Conservation (phyloP, 1,140 invertebrate species). For the Ephestia elutella region DNA sequence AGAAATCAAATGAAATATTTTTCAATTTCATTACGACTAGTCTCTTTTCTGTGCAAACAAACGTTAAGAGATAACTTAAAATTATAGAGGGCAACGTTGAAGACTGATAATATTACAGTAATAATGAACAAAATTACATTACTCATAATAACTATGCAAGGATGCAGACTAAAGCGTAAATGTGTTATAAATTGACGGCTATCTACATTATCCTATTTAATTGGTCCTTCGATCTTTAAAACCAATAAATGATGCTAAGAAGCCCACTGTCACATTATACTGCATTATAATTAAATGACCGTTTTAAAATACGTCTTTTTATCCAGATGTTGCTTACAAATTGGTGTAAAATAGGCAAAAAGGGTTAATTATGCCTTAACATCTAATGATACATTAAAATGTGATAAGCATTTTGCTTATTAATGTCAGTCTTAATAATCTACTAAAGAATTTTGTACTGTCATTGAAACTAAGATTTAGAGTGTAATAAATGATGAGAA, state of each 20-base stretch:
- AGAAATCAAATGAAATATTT: too few species aligned
- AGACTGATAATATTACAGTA: not conserved
- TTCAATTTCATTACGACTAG: too few species aligned
- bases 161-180: not conserved
- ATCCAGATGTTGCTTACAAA: slow-evolving; percentile 2
- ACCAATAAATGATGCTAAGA: not conserved
- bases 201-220: not conserved
- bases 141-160: not conserved
- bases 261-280: not conserved
- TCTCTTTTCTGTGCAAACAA: too few species aligned
- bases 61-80: too few species aligned
- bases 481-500: too few species aligned
- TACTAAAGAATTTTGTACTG: too few species aligned
- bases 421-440: not conserved
- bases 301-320: not conserved
- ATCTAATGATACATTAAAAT: not conserved
- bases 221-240: not conserved
- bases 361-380: not conserved
- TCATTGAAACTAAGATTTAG: too few species aligned
- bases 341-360: not conserved
- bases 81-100: too few species aligned
- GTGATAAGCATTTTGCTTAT: not conserved
- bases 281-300: not conserved
- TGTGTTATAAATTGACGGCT: not conserved
- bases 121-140: not conserved